Base-by-base conservation (phyloP, 23 tunicate genomes). In the Diplosoma virens region DNA sequence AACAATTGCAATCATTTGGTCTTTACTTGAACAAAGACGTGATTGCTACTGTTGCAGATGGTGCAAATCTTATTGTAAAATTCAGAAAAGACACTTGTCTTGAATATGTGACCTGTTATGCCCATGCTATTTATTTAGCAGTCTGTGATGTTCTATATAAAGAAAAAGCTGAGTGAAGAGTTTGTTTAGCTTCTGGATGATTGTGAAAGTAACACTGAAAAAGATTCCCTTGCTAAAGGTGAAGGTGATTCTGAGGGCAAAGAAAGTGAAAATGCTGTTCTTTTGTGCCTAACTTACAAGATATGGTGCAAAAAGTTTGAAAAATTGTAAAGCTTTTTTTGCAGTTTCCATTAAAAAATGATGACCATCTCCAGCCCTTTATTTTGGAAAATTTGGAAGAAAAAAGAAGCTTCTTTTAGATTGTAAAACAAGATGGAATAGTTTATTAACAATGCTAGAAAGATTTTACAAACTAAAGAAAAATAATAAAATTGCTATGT, bases 331-430 rank as follows among this genome's bases (percentile, higher is more conserved):
- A n/a, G n/a, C n/a, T n/a, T n/a, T 66, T 66, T 66, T 9, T 56
- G 28, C 73, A 58, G 25, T 66, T 58, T 66, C 73, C 73, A 56
- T 48, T 66, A 7, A 66, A 66, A 66, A 66, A 66, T 20, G 72
- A 66, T 66, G 47, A 66, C 20, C 11, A 29, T n/a, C n/a, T n/a
- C n/a, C n/a, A n/a, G n/a, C n/a, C n/a, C n/a, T n/a, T n/a, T n/a
- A n/a, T n/a, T n/a, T 66, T 50, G 73, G 28, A 58, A 33, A 56
- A 24, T 66, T 66, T 66, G 73, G 73, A 24, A 66, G 28, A 66
- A 58, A 66, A 58, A 66, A 66, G 56, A 30, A 24, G 50, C 73
- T 66, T 66, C 73, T 66, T 24, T n/a, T n/a, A n/a, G n/a, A n/a
- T n/a, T n/a, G n/a, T n/a, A n/a, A n/a, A n/a, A n/a, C n/a, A n/a